These are phyloP conservation scores for Tauraco erythrolophus DNA, from an alignment of 2,113 vertebrate genomes.

Conservation along the genomic window DNA sequence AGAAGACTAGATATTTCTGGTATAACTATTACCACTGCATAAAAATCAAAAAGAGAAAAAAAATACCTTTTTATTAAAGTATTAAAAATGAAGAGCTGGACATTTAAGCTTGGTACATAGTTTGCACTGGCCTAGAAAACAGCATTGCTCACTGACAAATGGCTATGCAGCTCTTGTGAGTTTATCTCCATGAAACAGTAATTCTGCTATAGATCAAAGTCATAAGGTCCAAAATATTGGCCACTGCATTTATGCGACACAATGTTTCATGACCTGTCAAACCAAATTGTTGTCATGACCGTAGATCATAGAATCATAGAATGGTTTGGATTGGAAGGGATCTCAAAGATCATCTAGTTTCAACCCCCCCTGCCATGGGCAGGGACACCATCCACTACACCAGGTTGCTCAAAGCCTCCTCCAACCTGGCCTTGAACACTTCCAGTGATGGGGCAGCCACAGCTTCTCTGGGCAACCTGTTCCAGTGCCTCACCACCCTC, in stretches of 20 bases:
- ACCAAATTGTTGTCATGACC: not conserved
- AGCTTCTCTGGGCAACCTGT: too few relatives aligned
- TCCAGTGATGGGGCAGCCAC: too few relatives aligned
- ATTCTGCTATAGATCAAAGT: constrained; percentile 59
- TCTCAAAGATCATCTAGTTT: too few relatives aligned
- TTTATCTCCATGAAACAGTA: constrained; percentile 68
- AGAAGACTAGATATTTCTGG: constrained; percentile 47
- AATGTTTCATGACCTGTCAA: constrained; percentile 56
- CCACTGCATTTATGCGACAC: constrained; percentile 16
- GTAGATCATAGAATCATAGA: too few relatives aligned
- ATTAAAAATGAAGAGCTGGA: constrained; percentile 60
- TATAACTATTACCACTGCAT: constrained; percentile 58
- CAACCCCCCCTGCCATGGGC: too few relatives aligned
- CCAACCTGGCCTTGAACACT: too few relatives aligned
- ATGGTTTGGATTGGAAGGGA: too few relatives aligned
- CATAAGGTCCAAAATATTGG: constrained; percentile 55
- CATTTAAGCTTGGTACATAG: constrained; percentile 49
- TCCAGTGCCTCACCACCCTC: too few relatives aligned
- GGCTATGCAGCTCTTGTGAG: constrained; percentile 56
- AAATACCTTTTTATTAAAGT: constrained; percentile 25
- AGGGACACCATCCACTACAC: too few relatives aligned
- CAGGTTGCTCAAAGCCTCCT: too few relatives aligned
- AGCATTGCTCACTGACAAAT: constrained; percentile 69
- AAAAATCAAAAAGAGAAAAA: constrained; percentile 58
- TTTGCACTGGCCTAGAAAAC: constrained; percentile 57